phyloP scores from a whole-genome alignment of 1,140 invertebrate species.

The Nomia melanderi region DNA sequence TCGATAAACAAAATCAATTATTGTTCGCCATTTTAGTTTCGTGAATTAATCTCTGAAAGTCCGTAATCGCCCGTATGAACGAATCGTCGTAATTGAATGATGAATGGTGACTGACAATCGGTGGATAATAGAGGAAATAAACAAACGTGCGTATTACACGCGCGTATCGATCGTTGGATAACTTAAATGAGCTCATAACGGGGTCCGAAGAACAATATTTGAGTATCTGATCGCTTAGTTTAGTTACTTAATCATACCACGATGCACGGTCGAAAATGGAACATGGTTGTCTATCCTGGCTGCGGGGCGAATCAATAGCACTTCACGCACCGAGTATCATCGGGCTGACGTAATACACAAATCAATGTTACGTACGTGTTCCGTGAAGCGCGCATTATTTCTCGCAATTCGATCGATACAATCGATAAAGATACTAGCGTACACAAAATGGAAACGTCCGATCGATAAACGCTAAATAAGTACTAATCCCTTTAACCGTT shows the following conservation, averaged over 20 bases:
- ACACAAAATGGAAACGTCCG: neutral
- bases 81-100: neutral
- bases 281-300: conserved; percentile 67
- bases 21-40: too few species aligned
- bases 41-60: neutral
- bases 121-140: neutral
- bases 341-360: conserved; percentile 64
- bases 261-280: conserved; percentile 64
- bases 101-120: neutral
- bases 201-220: conserved; percentile 38
- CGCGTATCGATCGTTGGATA: conserved; percentile 27
- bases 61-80: neutral
- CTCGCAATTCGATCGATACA: conserved; percentile 37
- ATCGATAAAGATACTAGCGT: conserved; percentile 33
- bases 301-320: conserved; percentile 70
- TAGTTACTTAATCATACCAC: conserved; percentile 55
- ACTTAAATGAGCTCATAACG: conserved; percentile 31
- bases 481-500: neutral
- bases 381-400: conserved; percentile 54
- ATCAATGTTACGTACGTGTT: conserved; percentile 62
- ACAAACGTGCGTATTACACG: conserved; percentile 2
- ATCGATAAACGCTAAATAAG: neutral
- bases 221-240: conserved; percentile 40
- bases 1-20: too few species aligned
- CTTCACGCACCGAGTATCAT: conserved; percentile 71